A percentile compares a stretch with the other conserved stretches of the same genome.
phyloP scores from a whole-genome alignment of 2,797 vertebrate genomes.

The Mormyrops boulengeri region DNA sequence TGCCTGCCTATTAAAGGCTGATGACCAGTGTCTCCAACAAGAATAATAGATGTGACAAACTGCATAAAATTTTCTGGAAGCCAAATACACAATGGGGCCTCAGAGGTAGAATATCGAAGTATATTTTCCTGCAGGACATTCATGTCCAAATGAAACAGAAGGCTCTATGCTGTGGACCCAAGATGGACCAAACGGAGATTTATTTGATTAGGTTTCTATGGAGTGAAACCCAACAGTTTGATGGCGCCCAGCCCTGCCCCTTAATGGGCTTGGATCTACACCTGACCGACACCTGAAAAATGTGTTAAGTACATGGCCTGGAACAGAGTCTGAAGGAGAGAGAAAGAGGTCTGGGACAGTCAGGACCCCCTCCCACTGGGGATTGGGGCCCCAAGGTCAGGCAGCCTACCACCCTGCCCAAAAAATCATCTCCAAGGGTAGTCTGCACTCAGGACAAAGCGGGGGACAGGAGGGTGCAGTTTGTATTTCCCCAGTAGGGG shows the following conservation, averaged over 20 bases:
- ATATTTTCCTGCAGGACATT: neutral
- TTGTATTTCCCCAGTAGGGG: neutral
- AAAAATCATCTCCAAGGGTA: neutral
- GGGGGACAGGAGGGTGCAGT: neutral
- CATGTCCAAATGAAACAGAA: neutral
- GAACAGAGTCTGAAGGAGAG: neutral
- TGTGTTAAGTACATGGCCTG: neutral
- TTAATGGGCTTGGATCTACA: neutral
- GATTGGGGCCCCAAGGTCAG: neutral
- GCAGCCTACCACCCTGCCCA: neutral
- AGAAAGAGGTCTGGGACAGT: neutral
- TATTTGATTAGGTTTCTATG: neutral
- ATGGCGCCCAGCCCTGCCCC: neutral
- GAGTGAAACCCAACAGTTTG: neutral
- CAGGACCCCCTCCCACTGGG: neutral
- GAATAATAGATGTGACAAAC: neutral
- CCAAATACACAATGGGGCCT: neutral
- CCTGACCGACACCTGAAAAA: neutral
- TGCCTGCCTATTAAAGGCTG: neutral
- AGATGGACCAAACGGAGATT: neutral
- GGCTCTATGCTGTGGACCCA: neutral
- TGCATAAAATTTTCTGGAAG: neutral
- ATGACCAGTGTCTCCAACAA: neutral
- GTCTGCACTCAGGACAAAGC: neutral
- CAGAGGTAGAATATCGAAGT: neutral